Evolutionary conservation across 2,113 vertebrate species (phyloP).

Genomic region (Trachemys scripta): DNA sequence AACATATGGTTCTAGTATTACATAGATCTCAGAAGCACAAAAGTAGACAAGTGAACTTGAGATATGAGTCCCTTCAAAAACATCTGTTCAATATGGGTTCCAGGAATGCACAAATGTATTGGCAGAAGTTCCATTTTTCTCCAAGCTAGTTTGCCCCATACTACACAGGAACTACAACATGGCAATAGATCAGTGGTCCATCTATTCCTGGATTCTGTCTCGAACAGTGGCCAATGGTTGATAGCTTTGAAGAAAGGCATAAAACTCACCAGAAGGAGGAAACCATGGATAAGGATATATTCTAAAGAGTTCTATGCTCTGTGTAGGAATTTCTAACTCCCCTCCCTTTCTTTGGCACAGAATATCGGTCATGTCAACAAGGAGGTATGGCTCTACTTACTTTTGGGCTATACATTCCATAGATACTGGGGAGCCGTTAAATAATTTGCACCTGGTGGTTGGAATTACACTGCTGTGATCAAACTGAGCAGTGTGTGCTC

Average conservation of each 20-base stretch:
- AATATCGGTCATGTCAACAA: constrained; percentile 5
- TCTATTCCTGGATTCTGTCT: not conserved
- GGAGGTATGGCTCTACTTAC: constrained; percentile 12
- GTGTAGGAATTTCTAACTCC: not conserved
- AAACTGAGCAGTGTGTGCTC: not conserved
- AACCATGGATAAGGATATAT: not conserved
- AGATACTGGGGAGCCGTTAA: not conserved
- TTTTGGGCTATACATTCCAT: not conserved
- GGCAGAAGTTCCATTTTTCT: not conserved
- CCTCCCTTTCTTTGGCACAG: not conserved
- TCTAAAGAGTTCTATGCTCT: constrained; percentile 14
- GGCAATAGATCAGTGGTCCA: not conserved
- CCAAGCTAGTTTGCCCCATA: not conserved
- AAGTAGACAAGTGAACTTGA: not conserved
- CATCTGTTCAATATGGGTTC: not conserved
- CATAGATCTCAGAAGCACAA: not conserved
- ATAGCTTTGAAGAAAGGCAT: not conserved
- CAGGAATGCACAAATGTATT: not conserved
- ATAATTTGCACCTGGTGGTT: not conserved
- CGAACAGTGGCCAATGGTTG: no score
- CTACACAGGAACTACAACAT: not conserved
- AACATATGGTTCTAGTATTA: not conserved
- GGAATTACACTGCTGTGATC: not conserved
- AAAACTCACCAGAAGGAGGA: not conserved
- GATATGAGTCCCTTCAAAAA: not conserved